A percentile compares a stretch with the other conserved stretches of the same genome.
Conservation (phyloP, 37 sponge, comb jelly and placozoan species). For the Ianthella basta region DNA sequence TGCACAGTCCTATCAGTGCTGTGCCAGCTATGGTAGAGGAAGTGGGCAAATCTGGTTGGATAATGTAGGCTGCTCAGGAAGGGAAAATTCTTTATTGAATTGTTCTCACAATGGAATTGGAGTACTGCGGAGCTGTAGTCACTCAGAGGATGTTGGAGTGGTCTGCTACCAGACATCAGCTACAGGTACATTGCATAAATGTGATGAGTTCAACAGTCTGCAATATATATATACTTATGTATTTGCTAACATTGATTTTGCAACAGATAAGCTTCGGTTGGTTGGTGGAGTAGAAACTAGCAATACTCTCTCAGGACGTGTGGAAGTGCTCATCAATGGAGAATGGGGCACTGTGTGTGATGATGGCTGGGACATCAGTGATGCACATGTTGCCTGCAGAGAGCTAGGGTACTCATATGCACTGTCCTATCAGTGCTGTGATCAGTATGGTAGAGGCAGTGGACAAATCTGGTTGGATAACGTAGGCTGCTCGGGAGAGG, state of each 20-base stretch:
- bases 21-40: not conserved
- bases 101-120: not conserved
- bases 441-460: not conserved
- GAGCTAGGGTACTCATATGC: not conserved
- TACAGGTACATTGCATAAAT: too few relatives aligned
- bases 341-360: slow-evolving; percentile 15
- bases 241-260: too few relatives aligned
- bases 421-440: not conserved
- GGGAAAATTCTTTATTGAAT: not conserved
- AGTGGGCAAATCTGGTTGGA: not conserved
- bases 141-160: not conserved
- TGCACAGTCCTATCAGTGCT: not conserved
- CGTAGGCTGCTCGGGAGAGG: slow-evolving; percentile 34
- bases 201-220: too few relatives aligned
- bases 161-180: too few relatives aligned
- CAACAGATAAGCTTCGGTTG: not conserved
- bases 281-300: not conserved
- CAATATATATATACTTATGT: too few relatives aligned
- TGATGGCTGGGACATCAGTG: not conserved
- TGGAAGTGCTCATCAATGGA: not conserved
- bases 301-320: slow-evolving; percentile 1
- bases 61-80: not conserved
- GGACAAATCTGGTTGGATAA: slow-evolving; percentile 22
- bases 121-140: not conserved
- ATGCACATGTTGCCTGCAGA: not conserved